Evolutionary conservation across 2,888 invertebrate species (phyloP).

Genomic region (Gastracanthus pulcherrimus): DNA sequence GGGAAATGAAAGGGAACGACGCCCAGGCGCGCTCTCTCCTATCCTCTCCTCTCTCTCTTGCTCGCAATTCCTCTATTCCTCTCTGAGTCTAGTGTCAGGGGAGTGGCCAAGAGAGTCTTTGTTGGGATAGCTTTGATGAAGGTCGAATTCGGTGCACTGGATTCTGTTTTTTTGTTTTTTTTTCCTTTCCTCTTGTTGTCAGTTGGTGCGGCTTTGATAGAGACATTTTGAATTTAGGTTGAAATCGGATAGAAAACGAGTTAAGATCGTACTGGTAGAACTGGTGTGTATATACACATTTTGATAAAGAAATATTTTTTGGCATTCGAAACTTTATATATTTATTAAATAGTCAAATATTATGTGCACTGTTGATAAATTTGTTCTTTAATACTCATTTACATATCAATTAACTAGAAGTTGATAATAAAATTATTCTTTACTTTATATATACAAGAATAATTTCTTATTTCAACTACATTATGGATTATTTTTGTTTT

Average conservation of each 20-base stretch:
- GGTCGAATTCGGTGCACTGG: neutral
- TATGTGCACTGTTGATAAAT: too few species aligned
- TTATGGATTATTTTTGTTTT: too few species aligned
- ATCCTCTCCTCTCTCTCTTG: neutral
- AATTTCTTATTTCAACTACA: too few species aligned
- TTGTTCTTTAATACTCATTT: too few species aligned
- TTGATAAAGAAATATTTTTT: neutral
- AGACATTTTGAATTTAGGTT: neutral
- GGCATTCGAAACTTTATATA: neutral
- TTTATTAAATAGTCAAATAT: neutral
- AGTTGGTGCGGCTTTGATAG: neutral
- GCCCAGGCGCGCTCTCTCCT: neutral
- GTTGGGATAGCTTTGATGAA: slow-evolving; percentile 17
- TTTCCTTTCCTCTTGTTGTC: neutral
- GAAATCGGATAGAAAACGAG: neutral
- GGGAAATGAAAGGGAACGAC: slow-evolving; percentile 44
- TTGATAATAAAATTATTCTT: too few species aligned
- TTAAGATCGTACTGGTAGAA: neutral
- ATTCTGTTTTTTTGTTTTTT: neutral
- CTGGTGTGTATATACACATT: neutral
- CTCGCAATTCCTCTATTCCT: too few species aligned
- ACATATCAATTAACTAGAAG: too few species aligned
- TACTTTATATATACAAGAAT: too few species aligned
- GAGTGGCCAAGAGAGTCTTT: neutral
- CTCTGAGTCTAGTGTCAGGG: neutral